Conservation (phyloP, 2,113 vertebrate genomes). For the Vidua chalybeata region DNA sequence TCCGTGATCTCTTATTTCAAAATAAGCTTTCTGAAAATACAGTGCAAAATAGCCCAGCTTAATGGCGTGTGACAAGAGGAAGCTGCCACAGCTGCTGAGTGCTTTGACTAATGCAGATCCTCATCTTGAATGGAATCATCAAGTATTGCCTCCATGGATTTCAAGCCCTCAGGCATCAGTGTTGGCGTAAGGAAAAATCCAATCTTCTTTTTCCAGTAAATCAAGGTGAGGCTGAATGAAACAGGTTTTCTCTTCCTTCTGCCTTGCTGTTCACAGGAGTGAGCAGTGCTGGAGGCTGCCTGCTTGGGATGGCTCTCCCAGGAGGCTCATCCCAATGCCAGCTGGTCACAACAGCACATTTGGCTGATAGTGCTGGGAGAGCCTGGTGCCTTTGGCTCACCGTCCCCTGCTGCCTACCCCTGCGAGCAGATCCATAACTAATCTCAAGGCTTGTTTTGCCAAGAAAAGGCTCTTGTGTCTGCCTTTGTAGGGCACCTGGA, state of each 20-base stretch:
- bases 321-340: neutral
- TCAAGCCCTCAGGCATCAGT: neutral
- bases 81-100: neutral
- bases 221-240: accelerated
- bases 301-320: neutral
- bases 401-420: neutral
- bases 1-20: neutral
- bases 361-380: neutral
- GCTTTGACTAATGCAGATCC: neutral
- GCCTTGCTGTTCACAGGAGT: neutral
- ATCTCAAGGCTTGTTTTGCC: neutral
- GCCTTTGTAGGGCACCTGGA: neutral
- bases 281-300: neutral
- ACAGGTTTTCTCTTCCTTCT: neutral
- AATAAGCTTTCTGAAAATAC: neutral
- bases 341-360: accelerated
- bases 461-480: neutral
- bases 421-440: neutral
- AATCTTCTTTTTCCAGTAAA: neutral
- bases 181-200: neutral
- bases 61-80: neutral
- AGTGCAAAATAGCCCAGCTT: neutral
- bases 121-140: neutral
- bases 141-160: neutral
- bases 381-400: neutral